phyloP scores from a whole-genome alignment of 2,113 vertebrate genomes.

The Atlantisia rogersi region DNA sequence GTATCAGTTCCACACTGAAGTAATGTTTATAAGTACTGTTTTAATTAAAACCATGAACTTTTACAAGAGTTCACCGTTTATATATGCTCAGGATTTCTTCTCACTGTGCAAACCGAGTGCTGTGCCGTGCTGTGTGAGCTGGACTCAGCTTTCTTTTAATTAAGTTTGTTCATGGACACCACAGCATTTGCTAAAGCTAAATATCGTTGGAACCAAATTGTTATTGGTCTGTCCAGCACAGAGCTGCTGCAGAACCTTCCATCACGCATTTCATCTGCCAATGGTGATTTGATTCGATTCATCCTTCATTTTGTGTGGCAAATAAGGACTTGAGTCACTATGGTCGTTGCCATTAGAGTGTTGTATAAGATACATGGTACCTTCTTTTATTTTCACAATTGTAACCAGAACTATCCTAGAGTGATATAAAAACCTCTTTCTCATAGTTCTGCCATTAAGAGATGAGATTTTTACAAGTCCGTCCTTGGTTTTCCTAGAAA shows the following conservation, averaged over 20 bases:
- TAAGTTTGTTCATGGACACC: conserved; percentile 38
- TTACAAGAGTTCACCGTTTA: conserved; percentile 25
- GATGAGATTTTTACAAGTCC: background rate
- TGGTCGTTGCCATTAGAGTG: background rate
- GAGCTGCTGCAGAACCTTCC: conserved; percentile 20
- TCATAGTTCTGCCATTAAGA: background rate
- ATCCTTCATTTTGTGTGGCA: background rate
- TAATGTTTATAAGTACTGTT: conserved; percentile 1
- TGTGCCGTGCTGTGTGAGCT: background rate
- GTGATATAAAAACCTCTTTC: background rate
- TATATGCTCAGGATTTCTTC: background rate
- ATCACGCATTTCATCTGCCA: conserved; percentile 21
- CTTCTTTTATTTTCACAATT: background rate
- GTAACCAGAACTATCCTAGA: background rate
- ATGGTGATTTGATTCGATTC: conserved; percentile 51
- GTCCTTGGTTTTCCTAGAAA: background rate
- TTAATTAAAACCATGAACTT: conserved; percentile 58
- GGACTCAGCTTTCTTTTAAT: conserved; percentile 56
- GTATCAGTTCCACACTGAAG: background rate
- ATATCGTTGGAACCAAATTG: background rate
- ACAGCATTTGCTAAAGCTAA: conserved; percentile 50
- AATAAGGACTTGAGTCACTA: background rate
- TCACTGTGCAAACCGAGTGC: conserved; percentile 27
- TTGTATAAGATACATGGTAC: background rate
- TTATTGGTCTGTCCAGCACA: background rate